A percentile compares a stretch with the other conserved stretches of the same genome.
Evolutionary conservation across 2,113 vertebrate species (phyloP).

Genomic region (Toxotes jaculatrix): DNA sequence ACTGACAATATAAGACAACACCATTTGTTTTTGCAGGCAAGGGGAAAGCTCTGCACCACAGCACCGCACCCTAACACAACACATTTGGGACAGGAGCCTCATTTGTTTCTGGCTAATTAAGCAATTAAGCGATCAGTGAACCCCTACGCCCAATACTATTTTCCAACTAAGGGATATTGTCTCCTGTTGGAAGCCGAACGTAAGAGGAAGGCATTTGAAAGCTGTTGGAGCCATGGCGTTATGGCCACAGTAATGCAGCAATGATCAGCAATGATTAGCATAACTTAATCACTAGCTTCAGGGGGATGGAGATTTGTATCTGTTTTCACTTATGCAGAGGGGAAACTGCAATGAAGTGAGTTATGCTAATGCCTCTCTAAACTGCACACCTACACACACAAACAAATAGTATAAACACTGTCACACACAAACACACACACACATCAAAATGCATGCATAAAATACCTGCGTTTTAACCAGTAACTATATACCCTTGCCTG

Average conservation of each 20-base stretch:
- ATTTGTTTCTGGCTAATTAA: conserved; percentile 73
- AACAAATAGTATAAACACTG: conserved; percentile 19
- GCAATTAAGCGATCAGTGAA: conserved; percentile 58
- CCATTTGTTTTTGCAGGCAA: conserved; percentile 1
- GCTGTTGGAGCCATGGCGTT: conserved; percentile 23
- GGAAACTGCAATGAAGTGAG: conserved; percentile 49
- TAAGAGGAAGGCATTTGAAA: conserved; percentile 11
- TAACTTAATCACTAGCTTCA: conserved; percentile 70
- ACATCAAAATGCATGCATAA: conserved; percentile 6
- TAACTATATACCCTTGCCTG: conserved; percentile 1
- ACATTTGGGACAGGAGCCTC: conserved; percentile 41
- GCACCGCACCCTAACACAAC: conserved; percentile 18
- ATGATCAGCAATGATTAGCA: conserved; percentile 71
- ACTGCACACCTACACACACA: conserved; percentile 44
- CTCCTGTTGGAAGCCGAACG: conserved; percentile 20
- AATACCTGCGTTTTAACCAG: conserved; percentile 30
- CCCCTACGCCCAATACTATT: conserved; percentile 29
- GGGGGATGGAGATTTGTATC: conserved; percentile 65
- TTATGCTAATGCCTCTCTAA: conserved; percentile 47
- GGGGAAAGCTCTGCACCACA: conserved; percentile 34
- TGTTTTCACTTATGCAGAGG: conserved; percentile 57
- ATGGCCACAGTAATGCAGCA: conserved; percentile 40
- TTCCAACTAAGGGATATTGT: conserved; percentile 19
- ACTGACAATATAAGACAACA: conserved; percentile 34
- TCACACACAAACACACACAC: conserved; percentile 16